Percentiles rank a stretch among this genome's conserved stretches.
Evolutionary conservation across 2,113 vertebrate genomes (phyloP).

Genomic region (Micromys minutus): DNA sequence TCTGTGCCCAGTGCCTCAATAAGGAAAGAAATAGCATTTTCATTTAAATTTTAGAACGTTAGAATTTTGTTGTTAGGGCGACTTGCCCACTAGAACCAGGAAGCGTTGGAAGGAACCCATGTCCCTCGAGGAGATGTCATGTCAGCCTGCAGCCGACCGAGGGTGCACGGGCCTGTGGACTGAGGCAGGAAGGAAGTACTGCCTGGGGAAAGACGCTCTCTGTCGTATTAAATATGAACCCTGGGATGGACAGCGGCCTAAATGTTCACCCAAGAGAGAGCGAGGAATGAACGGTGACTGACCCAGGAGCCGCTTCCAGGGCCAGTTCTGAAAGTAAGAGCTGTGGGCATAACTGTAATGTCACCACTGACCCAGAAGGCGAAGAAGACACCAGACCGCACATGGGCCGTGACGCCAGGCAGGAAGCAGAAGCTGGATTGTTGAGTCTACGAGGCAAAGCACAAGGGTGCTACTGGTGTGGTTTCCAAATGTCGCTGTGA

Average conservation of each 20-base stretch:
- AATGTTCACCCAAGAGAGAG: not conserved
- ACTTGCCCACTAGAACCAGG: not conserved
- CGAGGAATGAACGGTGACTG: not conserved
- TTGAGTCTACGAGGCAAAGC: not conserved
- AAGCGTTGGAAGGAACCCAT: not conserved
- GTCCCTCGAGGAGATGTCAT: not conserved
- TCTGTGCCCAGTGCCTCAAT: not conserved
- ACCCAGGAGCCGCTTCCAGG: not conserved
- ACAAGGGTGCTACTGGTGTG: too few species aligned
- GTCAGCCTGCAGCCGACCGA: not conserved
- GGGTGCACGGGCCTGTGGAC: not conserved
- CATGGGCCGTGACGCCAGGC: not conserved
- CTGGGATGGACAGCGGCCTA: not conserved
- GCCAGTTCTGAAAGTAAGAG: not conserved
- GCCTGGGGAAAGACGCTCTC: not conserved
- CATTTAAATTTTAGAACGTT: not conserved
- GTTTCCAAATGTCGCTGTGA: not conserved
- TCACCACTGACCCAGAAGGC: not conserved
- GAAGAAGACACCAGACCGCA: not conserved
- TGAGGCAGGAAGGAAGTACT: not conserved
- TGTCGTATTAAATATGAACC: not conserved
- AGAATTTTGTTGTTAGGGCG: not conserved
- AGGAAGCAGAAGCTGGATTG: not conserved
- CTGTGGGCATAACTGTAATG: not conserved
- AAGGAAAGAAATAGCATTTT: not conserved